Evolutionary conservation across 2,797 vertebrate species (phyloP), one percentile per base, ranked within the genome.

Genomic region (Poecilia gillii): DNA sequence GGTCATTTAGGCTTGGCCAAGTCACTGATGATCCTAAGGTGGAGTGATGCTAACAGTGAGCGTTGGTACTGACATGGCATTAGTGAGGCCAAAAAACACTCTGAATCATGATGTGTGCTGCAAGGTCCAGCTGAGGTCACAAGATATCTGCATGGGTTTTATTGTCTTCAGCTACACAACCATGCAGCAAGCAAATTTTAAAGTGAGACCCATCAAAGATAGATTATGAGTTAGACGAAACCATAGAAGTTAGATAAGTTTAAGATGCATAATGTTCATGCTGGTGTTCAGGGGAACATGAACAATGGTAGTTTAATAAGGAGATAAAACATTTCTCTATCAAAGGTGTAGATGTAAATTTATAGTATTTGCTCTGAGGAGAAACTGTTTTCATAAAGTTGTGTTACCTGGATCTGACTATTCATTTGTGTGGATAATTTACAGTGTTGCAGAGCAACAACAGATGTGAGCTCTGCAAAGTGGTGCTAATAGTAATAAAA

Each of bases 1-100:
- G 97, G 96, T 97, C 96, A 96, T 97, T 96, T 97, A 95, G 95
- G 94, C 93, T 94, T 95, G 88, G 90, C 84, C 82, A 68, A 92
- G 90, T 90, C 95, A 95, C 90, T 93, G 88, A 90, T 89, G 88
- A 91, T 89, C 82, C 88, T 75, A 79, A 82, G 86, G 88, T 90
- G 84, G 85, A 91, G 83, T 93, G 93, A 92, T 87, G 89, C 92
- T 94, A 92, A 92, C 85, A 79, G 84, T 91, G 85, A 92, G 91
- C 91, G 94, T 94, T 94, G 92, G 87, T 93, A 94, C 92, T 94
- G 93, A 94, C 94, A 92, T 88, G 84, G 91, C 85, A 94, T 94
- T 94, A 94, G 80, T 83, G 82, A 90, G 87, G 85, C 82, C 87
- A 93, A 89, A 92, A 90, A 91, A 90, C 83, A 85, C 79, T 93